Conservation (phyloP, 1,140 invertebrate genomes). For the Danaus plexippus region DNA sequence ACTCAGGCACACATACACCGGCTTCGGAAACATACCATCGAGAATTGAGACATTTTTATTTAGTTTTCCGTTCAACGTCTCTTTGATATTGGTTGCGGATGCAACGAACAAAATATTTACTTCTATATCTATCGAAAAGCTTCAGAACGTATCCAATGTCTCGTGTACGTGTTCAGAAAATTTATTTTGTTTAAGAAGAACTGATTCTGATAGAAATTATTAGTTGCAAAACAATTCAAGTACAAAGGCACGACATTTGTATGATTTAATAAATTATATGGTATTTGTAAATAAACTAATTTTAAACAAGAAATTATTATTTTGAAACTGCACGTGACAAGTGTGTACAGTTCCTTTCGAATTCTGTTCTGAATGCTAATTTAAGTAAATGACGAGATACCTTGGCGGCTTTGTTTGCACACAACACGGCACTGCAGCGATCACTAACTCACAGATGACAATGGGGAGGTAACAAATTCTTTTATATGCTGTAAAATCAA, state of each 20-base stretch:
- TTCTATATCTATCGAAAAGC: conserved; percentile 19
- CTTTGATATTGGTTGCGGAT: conserved; percentile 35
- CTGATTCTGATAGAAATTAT: not conserved
- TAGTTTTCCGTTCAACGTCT: conserved; percentile 51
- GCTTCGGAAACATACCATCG: conserved; percentile 28
- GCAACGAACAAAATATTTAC: conserved; percentile 28
- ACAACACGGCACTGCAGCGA: conserved; percentile 63
- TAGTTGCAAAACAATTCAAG: too few relatives aligned
- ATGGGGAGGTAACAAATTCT: conserved; percentile 45
- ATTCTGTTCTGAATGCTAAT: conserved; percentile 13
- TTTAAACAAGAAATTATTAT: conserved; percentile 6
- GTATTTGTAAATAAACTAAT: conserved; percentile 4
- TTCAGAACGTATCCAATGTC: conserved; percentile 15
- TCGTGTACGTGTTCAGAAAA: conserved; percentile 9
- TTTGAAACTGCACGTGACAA: conserved; percentile 11
- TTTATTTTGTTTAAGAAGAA: conserved; percentile 8
- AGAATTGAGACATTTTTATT: conserved; percentile 65
- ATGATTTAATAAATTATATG: not conserved
- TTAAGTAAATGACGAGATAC: conserved; percentile 26
- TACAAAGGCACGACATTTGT: not conserved
- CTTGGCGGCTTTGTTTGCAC: conserved; percentile 44
- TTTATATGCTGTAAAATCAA: conserved; percentile 58
- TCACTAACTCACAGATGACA: conserved; percentile 58
- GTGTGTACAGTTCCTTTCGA: conserved; percentile 12
- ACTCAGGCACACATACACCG: conserved; percentile 10